A percentile compares a stretch with the other conserved stretches of the same genome.
Evolutionary conservation across 2,888 invertebrate genomes (phyloP).

Genomic region (Erpobdella octoculata): DNA sequence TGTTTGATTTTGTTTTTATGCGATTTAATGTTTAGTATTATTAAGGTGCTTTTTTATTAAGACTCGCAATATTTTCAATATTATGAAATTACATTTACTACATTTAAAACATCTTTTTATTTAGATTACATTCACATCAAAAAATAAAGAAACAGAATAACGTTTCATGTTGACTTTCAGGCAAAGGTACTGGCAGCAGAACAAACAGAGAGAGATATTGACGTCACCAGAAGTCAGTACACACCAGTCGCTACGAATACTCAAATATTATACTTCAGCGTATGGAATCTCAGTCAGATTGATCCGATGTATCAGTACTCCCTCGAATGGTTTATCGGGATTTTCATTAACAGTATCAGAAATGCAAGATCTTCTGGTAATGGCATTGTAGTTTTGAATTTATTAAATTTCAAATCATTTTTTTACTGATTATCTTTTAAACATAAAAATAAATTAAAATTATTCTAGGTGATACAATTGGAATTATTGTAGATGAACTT

Average conservation of each 20-base stretch:
- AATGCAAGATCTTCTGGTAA: constrained; percentile 52
- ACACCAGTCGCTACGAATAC: constrained; percentile 53
- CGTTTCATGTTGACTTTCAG: no score
- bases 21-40: no score
- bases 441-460: no score
- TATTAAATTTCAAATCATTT: background rate
- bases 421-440: background rate
- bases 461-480: no score
- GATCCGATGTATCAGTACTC: constrained; percentile 55
- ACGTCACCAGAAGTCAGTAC: constrained; percentile 51
- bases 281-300: constrained; percentile 52
- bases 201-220: constrained; percentile 53
- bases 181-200: constrained; percentile 52
- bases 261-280: constrained; percentile 54
- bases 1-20: no score
- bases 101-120: no score
- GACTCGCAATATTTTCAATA: no score
- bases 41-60: no score
- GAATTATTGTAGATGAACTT: background rate
- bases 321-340: constrained; percentile 53
- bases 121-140: no score
- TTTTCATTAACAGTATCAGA: constrained; percentile 50
- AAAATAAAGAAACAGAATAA: no score
- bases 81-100: no score
- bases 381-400: constrained; percentile 6